Evolutionary conservation across 2,113 vertebrate genomes (phyloP).

Genomic region (Regulus satrapa): DNA sequence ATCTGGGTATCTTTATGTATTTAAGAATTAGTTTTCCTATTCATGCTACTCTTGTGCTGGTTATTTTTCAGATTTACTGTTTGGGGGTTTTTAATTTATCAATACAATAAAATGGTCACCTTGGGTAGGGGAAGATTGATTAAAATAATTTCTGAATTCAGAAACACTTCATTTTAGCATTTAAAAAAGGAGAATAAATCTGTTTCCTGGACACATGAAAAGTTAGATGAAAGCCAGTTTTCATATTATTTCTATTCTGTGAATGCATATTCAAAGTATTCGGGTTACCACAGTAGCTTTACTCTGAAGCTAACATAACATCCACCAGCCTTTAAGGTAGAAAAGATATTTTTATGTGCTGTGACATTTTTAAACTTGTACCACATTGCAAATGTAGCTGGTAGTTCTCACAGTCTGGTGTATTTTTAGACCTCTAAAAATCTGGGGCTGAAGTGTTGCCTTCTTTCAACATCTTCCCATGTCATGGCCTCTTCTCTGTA

Average conservation of each 20-base stretch:
- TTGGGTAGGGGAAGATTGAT: conserved; percentile 3
- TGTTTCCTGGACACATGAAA: conserved; percentile 33
- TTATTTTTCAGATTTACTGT: background rate
- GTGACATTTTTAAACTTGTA: conserved; percentile 65
- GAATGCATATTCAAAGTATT: conserved; percentile 51
- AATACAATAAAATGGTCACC: background rate
- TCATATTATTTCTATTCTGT: conserved; percentile 33
- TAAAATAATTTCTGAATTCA: conserved; percentile 33
- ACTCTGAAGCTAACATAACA: conserved; percentile 47
- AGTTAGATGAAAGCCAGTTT: conserved; percentile 54
- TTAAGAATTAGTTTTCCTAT: conserved; percentile 1
- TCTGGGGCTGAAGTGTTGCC: background rate
- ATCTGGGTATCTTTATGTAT: background rate
- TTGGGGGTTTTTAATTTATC: background rate
- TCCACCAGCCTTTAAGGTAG: background rate
- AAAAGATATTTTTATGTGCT: conserved; percentile 54
- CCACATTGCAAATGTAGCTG: conserved; percentile 50
- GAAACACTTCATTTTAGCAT: background rate
- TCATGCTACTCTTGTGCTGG: background rate
- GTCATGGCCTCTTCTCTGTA: conserved; percentile 15
- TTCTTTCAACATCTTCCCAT: conserved; percentile 46
- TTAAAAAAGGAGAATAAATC: conserved; percentile 4
- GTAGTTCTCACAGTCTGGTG: conserved; percentile 42
- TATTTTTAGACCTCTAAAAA: conserved; percentile 58
- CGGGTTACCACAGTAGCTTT: conserved; percentile 7